A percentile compares a stretch with the other conserved stretches of the same genome.
Evolutionary conservation across 2,888 invertebrate genomes (phyloP).

Genomic region (Athrips mouffetella): DNA sequence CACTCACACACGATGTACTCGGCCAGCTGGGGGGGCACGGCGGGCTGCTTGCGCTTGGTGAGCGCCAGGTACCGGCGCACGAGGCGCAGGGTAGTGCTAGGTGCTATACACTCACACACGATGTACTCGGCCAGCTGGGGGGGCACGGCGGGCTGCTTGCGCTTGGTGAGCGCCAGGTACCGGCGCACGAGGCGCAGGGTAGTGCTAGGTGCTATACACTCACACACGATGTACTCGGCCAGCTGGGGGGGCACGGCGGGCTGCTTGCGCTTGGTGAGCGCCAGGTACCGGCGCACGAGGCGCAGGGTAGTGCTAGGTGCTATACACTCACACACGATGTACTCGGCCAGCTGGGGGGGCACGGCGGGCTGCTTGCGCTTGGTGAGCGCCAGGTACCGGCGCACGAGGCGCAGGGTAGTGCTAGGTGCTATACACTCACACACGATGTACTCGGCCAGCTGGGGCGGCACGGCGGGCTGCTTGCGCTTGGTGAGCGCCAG

Average conservation of each 20-base stretch:
- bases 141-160: too few relatives aligned
- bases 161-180: too few relatives aligned
- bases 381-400: conserved; percentile 94
- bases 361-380: conserved; percentile 92
- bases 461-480: conserved; percentile 90
- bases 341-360: conserved; percentile 96
- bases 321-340: conserved; percentile 98
- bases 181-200: too few relatives aligned
- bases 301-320: conserved; percentile 95
- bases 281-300: conserved; percentile 94
- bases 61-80: conserved; percentile 95
- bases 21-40: too few relatives aligned
- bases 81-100: conserved; percentile 92
- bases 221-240: conserved; percentile 90
- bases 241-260: conserved; percentile 92
- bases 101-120: conserved; percentile 96
- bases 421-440: conserved; percentile 51
- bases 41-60: too few relatives aligned
- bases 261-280: too few relatives aligned
- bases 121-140: conserved; percentile 95
- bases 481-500: conserved; percentile 93
- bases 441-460: conserved; percentile 93
- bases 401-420: conserved; percentile 92
- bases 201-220: too few relatives aligned
- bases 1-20: too few relatives aligned